Base-by-base conservation (phyloP, 2,113 vertebrate species). In the Saccopteryx leptura region DNA sequence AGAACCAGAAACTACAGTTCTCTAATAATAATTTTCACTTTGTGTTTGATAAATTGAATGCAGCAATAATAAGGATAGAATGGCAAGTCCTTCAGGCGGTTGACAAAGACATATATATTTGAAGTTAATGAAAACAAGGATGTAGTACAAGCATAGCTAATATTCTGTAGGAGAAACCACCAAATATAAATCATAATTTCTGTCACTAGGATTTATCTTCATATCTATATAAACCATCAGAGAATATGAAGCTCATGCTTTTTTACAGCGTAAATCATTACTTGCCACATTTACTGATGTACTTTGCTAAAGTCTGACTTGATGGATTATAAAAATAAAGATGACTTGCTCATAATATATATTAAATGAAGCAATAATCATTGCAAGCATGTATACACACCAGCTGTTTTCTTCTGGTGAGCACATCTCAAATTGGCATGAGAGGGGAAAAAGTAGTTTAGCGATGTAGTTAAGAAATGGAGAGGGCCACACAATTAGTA, bases 291-390 rank as follows among this genome's bases (percentile, higher is more conserved):
- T 91, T 90, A 78, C 24, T 56, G 63, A 50, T 52, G 2, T 58
- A 28, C 33, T 91, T 75, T 28, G 26, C 52, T 83, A 4, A 87
- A 68, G 50, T 92, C 12, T 72, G 56, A 17, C 58, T 80, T 90
- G 75, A 85, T 92, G 50, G 58, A 63, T 71, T 76, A 66, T 95
- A 80, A 90, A 96, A 93, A 88, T 76, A 19, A 83, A 63, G 19
- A 87, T 84, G 76, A 96, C 76, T 33, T 72, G 2, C 24, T 95
- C 60, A 78, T 81, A 69, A 69, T 31, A 26, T 61, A 48, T 90
- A 93, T 79, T 71, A 56, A 91, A 89, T 50, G 58, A 92, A 88
- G 31, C 76, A 90, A 74, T 96, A 76, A 68, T 82, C 52, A 63
- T 39, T 18, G 50, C 24, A 78, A 63, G 39, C 18, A 4, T 26